These are phyloP conservation scores for Portunus trituberculatus DNA, from an alignment of 1,140 invertebrate species.

Conservation along the genomic window DNA sequence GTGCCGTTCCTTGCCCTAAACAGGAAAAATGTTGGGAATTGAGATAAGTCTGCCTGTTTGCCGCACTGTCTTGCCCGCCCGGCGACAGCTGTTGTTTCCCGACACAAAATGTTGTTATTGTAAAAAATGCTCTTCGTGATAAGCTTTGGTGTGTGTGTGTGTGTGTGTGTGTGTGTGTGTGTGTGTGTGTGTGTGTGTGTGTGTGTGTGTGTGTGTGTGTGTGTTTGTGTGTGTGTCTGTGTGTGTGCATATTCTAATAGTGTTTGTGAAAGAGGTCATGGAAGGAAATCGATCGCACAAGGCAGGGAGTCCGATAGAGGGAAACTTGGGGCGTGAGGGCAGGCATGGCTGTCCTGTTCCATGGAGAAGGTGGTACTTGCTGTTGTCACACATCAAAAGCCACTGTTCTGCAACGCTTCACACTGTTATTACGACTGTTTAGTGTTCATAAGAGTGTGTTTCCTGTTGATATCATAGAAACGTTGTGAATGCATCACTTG, in stretches of 20 bases:
- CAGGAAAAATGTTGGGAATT: constrained; percentile 23
- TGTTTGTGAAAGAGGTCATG: background rate
- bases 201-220: constrained; percentile 12
- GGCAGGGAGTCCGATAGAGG: background rate
- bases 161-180: background rate
- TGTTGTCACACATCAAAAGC: too few relatives aligned
- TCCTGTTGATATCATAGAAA: too few relatives aligned
- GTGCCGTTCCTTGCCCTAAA: background rate
- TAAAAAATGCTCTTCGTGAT: background rate
- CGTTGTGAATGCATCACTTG: too few relatives aligned
- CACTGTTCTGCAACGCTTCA: too few relatives aligned
- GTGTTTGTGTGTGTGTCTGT: background rate
- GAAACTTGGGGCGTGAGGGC: background rate
- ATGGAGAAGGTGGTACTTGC: too few relatives aligned
- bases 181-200: background rate
- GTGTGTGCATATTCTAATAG: background rate
- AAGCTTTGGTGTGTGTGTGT: background rate
- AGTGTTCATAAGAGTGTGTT: too few relatives aligned
- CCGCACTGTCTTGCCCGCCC: background rate
- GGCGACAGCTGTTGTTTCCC: background rate
- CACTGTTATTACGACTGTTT: too few relatives aligned
- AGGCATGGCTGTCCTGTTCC: background rate
- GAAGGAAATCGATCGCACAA: background rate
- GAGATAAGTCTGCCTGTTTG: constrained; percentile 13
- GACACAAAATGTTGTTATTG: background rate